These are phyloP conservation scores for Pristionchus maxplancki DNA, from an alignment of 2,888 invertebrate species.

Conservation along the genomic window DNA sequence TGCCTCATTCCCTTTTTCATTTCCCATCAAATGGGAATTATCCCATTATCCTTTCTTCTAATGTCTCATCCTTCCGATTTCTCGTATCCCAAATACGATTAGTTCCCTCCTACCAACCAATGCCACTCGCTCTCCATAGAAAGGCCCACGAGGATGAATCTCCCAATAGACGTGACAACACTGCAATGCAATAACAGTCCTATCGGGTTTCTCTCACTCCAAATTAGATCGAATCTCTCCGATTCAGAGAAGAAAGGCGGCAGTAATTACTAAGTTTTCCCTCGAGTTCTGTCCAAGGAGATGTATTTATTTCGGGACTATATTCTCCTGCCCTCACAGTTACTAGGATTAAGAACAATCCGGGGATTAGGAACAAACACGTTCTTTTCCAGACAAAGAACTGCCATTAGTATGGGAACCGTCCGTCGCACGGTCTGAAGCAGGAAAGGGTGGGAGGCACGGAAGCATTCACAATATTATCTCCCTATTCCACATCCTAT, in stretches of 20 bases:
- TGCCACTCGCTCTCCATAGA: not conserved
- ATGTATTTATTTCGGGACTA: not conserved
- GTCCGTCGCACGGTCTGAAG: not conserved
- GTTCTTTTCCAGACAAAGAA: not conserved
- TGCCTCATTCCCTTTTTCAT: not conserved
- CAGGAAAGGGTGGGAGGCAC: not conserved
- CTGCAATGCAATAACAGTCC: not conserved
- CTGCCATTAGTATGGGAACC: not conserved
- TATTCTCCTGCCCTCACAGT: not conserved
- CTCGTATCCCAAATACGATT: constrained; percentile 1
- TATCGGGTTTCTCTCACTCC: constrained; percentile 23
- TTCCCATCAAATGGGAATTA: not conserved
- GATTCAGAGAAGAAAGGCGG: constrained; percentile 1
- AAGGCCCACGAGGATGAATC: not conserved
- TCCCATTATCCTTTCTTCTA: constrained; percentile 16
- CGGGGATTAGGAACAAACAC: not conserved
- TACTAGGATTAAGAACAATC: not conserved
- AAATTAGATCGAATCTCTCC: constrained; percentile 15
- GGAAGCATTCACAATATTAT: not conserved
- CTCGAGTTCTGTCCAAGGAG: not conserved
- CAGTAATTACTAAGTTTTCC: not conserved
- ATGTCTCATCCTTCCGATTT: not conserved
- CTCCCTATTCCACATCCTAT: not conserved
- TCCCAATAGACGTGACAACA: constrained; percentile 24
- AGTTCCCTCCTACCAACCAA: not conserved